A percentile compares a stretch with the other conserved stretches of the same genome.
These are phyloP conservation scores for Phyllotis vaccarum DNA, from an alignment of 2,797 vertebrate species.

Conservation along the genomic window DNA sequence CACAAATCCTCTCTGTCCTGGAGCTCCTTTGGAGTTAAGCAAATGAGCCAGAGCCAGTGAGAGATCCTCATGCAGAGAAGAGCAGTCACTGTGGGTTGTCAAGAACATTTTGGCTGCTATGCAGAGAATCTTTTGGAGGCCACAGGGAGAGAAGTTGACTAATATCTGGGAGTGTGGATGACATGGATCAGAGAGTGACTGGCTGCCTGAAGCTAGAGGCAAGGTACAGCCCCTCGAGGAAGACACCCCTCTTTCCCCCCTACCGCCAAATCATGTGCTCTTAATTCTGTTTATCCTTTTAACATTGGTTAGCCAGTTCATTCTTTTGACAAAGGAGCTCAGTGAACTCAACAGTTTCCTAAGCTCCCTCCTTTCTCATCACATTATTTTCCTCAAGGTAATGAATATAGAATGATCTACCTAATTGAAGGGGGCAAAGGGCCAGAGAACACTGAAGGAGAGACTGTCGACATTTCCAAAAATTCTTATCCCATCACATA, in stretches of 20 bases:
- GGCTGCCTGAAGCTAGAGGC: not conserved
- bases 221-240: not conserved
- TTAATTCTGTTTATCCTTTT: not conserved
- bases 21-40: not conserved
- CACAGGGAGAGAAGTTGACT: not conserved
- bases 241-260: not conserved
- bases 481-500: conserved; percentile 67
- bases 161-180: not conserved
- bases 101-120: not conserved
- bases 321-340: not conserved
- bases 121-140: not conserved
- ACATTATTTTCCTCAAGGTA: conserved; percentile 16
- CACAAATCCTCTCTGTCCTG: not conserved
- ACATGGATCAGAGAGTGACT: accelerated
- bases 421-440: conserved; percentile 67
- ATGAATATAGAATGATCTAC: conserved; percentile 48
- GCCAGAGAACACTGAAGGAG: conserved; percentile 47
- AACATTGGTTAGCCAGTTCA: not conserved
- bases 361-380: conserved; percentile 43
- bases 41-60: no score
- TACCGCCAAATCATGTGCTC: not conserved
- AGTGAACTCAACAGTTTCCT: conserved; percentile 31
- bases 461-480: conserved; percentile 55
- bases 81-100: not conserved
- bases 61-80: not conserved